Evolutionary conservation across 2,888 invertebrate species (phyloP), one percentile per base, ranked within the genome.

Genomic region (Yponomeuta sedellus): DNA sequence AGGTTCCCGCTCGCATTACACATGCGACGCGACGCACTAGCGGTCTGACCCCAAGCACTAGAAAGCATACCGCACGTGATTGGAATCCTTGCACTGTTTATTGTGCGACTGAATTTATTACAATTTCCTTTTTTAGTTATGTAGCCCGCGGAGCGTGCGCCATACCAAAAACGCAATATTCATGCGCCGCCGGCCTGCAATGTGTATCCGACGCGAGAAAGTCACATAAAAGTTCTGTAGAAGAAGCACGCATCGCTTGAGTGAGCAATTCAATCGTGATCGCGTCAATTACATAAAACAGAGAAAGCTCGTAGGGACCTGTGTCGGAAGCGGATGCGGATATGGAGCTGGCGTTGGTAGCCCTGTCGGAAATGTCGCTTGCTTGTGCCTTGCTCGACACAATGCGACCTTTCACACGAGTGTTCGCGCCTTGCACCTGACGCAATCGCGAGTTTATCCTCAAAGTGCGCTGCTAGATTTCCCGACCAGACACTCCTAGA

Each of bases 271-370:
- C 40, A 59, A 12, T 40, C 57, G 39, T 52, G 44, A 65, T 39
- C 28, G 65, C 12, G 58, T 65, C 70, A 73, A 77, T 82, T 80
- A 78, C 71, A 82, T 84, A 82, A 83, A 82, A 76, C 74, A 52
- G 82, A 82, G 86, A 86, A 86, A 86, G 85, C 74, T 66, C 75
- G 75, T 78, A 78, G 81, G 80, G 82, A 77, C 74, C 71, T 68
- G 73, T 70, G 76, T 85, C 85, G 86, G 88, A 90, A 87, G 88
- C 88, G 87, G 86, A 89, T 76, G 80, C 83, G 85, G 85, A 88
- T 86, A 34, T 78, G 73, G 72, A 71, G 70, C 77, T 82, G 82
- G 80, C 76, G 76, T 75, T 86, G 44, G 16, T 16, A 52, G 83
- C 88, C 88, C 86, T 86, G 86, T 44, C 74, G 71, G 78, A 84